These are phyloP conservation scores for Pseudococcus longispinus DNA, from an alignment of 2,888 invertebrate species.

Conservation along the genomic window DNA sequence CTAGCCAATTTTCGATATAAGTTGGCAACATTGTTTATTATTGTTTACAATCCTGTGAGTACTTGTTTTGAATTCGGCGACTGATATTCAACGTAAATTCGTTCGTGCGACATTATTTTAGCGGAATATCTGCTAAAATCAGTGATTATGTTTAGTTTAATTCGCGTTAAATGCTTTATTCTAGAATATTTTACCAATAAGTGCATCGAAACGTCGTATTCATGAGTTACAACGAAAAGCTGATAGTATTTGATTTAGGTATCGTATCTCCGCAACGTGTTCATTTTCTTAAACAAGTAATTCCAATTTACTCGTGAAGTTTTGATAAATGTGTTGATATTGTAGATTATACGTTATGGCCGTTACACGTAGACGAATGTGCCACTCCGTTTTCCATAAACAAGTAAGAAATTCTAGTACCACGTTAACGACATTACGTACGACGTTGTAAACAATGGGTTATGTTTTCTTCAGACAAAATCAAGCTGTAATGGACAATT, in stretches of 20 bases:
- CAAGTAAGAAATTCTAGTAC: neutral
- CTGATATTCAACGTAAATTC: neutral
- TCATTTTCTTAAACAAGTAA: neutral
- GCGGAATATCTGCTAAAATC: neutral
- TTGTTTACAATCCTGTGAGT: neutral
- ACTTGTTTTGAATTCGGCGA: neutral
- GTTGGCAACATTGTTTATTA: neutral
- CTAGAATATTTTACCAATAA: neutral
- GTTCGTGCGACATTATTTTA: neutral
- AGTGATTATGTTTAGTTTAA: neutral
- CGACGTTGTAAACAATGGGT: neutral
- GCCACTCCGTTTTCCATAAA: slow-evolving; percentile 58
- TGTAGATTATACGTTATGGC: slow-evolving; percentile 61
- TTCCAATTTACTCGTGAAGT: neutral
- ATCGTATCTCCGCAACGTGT: neutral
- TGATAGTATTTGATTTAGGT: slow-evolving; percentile 57
- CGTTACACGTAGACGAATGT: slow-evolving; percentile 60
- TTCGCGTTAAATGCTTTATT: neutral
- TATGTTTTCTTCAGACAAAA: slow-evolving; percentile 33
- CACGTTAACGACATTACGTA: neutral
- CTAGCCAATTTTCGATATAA: neutral
- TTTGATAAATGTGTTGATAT: slow-evolving; percentile 56
- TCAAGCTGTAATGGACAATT: slow-evolving; percentile 58
- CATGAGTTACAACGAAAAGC: slow-evolving; percentile 44
- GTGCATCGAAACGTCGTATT: neutral